Evolutionary conservation across 2,888 invertebrate species (phyloP), one percentile per base, ranked within the genome.

Genomic region (Ectropis crepuscularia): DNA sequence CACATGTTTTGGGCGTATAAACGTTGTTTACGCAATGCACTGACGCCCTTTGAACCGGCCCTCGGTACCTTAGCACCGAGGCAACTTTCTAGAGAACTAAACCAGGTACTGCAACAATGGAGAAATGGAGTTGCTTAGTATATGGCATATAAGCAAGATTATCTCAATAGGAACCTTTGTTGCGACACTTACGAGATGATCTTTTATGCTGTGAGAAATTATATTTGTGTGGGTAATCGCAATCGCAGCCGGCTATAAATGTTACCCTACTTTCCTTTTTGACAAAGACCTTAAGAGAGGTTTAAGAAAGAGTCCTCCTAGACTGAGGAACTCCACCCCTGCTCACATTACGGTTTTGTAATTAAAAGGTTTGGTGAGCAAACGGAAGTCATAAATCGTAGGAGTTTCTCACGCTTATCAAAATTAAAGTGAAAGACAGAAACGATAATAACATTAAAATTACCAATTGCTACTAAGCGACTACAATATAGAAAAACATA

Each of bases 1-100:
- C 69, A 70, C 67, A 64, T 70, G 70, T 74, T 73, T 72, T 72
- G 65, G 64, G 70, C 63, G 69, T 58, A 73, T 69, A 72, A 72
- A 70, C 63, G 67, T 63, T 59, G 61, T 74, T 77, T 73, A 74
- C 74, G 74, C 67, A 75, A 65, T 60, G 63, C 46, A 57, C 60
- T 46, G 48, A 61, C 69, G 66, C 66, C 72, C 69, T 70, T 70
- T 72, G 72, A 72, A 65, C 72, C 58, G 57, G 16, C 16, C 16
- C 16, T 28, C 16, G 4, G 60, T 46, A 57, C 12, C 12, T 59
- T 11, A 38, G 62, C 50, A 63, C 62, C 67, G 12, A 54, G 61
- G 53, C 51, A 69, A 68, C 72, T 72, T 72, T 72, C 72, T 70
- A 66, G 53, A 60, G 61, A 68, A 68, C 60, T 64, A 45, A 62